Base-by-base conservation (phyloP, 2,113 vertebrate genomes). In the Glareola pratincola region DNA sequence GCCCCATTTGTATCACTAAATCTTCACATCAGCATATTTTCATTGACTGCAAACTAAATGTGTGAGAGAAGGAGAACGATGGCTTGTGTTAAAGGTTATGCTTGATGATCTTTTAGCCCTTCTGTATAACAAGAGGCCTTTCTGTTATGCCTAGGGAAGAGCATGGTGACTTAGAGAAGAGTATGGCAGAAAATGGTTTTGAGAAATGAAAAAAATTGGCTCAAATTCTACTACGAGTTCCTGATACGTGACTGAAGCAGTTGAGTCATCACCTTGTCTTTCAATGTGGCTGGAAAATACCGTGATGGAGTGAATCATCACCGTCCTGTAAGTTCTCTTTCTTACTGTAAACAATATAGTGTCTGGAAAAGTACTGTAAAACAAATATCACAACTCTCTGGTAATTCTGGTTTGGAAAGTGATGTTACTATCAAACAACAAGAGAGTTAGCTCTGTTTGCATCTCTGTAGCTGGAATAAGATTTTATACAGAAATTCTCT, bases 251-350 rank as follows among this genome's bases (percentile, higher is more conserved):
- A 81, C 85, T 94, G 74, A 59, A 81, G 57, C 57, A 76, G 64
- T 29, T 85, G 86, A 92, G 76, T 95, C 74, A 94, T 68, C 75
- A 85, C 48, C 39, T 84, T 84, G 26, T 59, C 91, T 87, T 90
- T 84, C 60, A 87, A 88, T 50, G 48, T 39, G 34, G 23, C 82
- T 80, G 85, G 85, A 90, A 96, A 96, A 95, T 73, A 85, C 22
- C 6, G 0, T 54, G 77, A 36, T 15, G 18, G 43, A 80, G 20
- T 92, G 77, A 94, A 72, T 95, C 81, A 94, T 64, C 68, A 51
- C 39, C 5, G 1, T 90, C 68, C 92, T 71, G 48, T 67, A 90
- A 90, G 22, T 80, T 94, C 16, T 82, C 26, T 60, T 86, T 66
- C 72, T 87, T 95, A 80, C 24, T 0, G 6, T 84, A 92, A 90